Percentiles rank a stretch among this genome's conserved stretches.
phyloP scores from a whole-genome alignment of 2,888 invertebrate species.

The Ophraella communa region DNA sequence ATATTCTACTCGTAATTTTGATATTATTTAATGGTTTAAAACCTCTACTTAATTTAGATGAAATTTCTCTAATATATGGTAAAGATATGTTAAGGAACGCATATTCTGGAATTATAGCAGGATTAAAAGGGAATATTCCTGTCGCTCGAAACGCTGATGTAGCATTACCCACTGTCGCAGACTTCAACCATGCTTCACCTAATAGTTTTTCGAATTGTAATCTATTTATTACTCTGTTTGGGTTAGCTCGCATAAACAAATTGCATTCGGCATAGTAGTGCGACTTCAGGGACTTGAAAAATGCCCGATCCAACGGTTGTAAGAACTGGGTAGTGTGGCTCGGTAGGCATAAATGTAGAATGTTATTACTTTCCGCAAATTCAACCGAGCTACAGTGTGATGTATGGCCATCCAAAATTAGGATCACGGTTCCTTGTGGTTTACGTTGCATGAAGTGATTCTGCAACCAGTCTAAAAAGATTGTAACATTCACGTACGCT shows the following conservation, averaged over 20 bases:
- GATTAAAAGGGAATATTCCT: slow-evolving; percentile 39
- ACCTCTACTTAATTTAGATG: no score
- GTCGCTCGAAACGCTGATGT: no score
- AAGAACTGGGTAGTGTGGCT: slow-evolving; percentile 45
- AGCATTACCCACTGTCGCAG: slow-evolving; percentile 37
- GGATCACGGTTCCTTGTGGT: slow-evolving; percentile 43
- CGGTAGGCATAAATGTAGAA: no score
- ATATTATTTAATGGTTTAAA: no score
- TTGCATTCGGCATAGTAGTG: slow-evolving; percentile 33
- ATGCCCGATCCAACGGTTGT: slow-evolving; percentile 43
- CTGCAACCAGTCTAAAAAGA: slow-evolving; percentile 31
- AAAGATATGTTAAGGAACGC: not conserved
- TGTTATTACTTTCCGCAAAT: no score
- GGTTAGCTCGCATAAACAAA: slow-evolving; percentile 16
- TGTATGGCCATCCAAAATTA: slow-evolving; percentile 49
- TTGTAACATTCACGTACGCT: slow-evolving; percentile 30
- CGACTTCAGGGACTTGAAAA: slow-evolving; percentile 46
- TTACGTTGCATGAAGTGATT: slow-evolving; percentile 46
- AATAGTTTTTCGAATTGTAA: slow-evolving; percentile 22
- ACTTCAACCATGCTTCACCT: slow-evolving; percentile 25
- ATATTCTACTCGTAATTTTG: no score
- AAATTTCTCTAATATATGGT: no score
- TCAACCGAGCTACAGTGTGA: slow-evolving; percentile 41
- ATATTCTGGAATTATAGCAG: slow-evolving; percentile 39
- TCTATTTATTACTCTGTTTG: slow-evolving; percentile 15